Conservation (phyloP, 2,888 invertebrate genomes). For the Drosophila borealis region DNA sequence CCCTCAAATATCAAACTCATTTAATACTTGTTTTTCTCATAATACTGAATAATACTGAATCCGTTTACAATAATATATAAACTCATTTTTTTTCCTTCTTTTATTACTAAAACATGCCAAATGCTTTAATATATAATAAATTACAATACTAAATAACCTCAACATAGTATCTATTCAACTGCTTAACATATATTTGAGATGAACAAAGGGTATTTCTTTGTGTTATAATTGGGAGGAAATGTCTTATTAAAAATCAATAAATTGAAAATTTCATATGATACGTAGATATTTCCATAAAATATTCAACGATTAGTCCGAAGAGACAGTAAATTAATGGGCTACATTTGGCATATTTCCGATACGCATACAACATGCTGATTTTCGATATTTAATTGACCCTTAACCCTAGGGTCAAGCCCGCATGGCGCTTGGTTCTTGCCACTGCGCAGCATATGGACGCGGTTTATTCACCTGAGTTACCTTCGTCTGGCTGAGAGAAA, state of each 20-base stretch:
- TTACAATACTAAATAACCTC: too few species aligned
- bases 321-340: slow-evolving; percentile 40
- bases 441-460: slow-evolving; percentile 10
- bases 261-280: slow-evolving; percentile 20
- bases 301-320: neutral
- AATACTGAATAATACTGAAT: too few species aligned
- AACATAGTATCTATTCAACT: neutral
- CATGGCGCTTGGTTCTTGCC: slow-evolving; percentile 39
- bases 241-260: slow-evolving; percentile 55
- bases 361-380: slow-evolving; percentile 30
- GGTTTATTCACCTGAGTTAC: slow-evolving; percentile 34
- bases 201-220: slow-evolving; percentile 7
- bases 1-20: too few species aligned
- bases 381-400: slow-evolving; percentile 40
- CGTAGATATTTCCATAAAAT: slow-evolving; percentile 4
- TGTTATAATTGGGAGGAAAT: slow-evolving; percentile 42
- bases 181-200: neutral
- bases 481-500: slow-evolving; percentile 30
- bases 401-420: slow-evolving; percentile 56
- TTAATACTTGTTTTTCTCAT: too few species aligned
- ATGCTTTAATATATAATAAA: too few species aligned
- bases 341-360: slow-evolving; percentile 50
- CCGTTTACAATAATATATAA: too few species aligned
- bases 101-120: too few species aligned
- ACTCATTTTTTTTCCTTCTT: too few species aligned